phyloP scores from a whole-genome alignment of 2,113 vertebrate genomes.

The Paedocypris sp. region DNA sequence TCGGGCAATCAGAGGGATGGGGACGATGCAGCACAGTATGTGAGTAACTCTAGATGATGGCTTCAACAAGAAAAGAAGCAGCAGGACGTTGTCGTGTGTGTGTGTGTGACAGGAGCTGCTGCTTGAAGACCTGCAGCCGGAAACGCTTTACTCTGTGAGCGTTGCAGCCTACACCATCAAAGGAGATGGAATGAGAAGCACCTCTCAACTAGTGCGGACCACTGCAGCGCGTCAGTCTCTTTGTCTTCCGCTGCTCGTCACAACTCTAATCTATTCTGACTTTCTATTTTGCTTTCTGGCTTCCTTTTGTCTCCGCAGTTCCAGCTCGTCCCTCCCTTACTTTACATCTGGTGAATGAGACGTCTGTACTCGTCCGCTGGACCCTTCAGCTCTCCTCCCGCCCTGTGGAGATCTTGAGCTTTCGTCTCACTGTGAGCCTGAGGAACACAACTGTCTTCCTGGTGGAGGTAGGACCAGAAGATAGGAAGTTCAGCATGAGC shows the following conservation, averaged over 20 bases:
- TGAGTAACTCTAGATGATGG: constrained; percentile 64
- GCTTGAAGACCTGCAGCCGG: constrained; percentile 76
- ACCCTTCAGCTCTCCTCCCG: constrained; percentile 41
- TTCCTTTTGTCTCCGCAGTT: constrained; percentile 52
- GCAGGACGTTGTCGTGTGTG: too few species aligned
- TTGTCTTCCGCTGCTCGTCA: too few species aligned
- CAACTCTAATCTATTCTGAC: too few species aligned
- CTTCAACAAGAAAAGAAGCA: too few species aligned
- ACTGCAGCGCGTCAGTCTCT: constrained; percentile 53
- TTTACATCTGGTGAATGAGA: constrained; percentile 67
- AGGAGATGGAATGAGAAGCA: constrained; percentile 87
- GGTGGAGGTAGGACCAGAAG: constrained; percentile 63
- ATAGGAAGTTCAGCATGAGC: constrained; percentile 62
- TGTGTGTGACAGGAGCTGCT: constrained; percentile 71
- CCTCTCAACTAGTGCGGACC: constrained; percentile 77
- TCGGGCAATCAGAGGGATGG: constrained; percentile 77
- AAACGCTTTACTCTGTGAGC: constrained; percentile 81
- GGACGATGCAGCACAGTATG: constrained; percentile 88
- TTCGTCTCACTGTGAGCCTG: constrained; percentile 79
- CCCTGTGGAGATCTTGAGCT: constrained; percentile 66
- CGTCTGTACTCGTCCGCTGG: constrained; percentile 59
- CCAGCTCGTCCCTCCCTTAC: constrained; percentile 76
- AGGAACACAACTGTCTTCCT: constrained; percentile 64
- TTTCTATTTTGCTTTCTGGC: too few species aligned
- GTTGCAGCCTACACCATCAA: constrained; percentile 95